Conservation (phyloP, 2,113 vertebrate genomes). For the Cisticola juncidis region DNA sequence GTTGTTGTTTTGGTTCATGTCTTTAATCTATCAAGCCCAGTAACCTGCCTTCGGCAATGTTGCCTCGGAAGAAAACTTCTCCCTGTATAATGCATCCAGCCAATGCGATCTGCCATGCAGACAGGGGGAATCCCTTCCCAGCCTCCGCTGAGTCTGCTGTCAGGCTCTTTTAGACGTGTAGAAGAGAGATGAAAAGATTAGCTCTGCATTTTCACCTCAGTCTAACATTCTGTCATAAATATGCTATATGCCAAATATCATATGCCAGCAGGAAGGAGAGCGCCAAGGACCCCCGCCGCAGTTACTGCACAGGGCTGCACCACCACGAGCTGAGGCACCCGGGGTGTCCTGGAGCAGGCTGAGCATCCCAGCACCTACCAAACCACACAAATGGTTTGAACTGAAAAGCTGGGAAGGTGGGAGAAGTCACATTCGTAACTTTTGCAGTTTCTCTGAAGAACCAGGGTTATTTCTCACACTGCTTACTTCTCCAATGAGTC, state of each 20-base stretch:
- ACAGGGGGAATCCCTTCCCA: background rate
- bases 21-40: constrained; percentile 70
- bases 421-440: background rate
- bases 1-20: constrained; percentile 57
- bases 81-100: constrained; percentile 1
- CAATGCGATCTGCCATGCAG: background rate
- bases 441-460: background rate
- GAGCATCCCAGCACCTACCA: background rate
- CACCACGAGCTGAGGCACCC: background rate
- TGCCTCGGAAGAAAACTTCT: constrained; percentile 49
- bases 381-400: background rate
- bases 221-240: constrained; percentile 44
- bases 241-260: constrained; percentile 41
- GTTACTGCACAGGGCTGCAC: background rate
- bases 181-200: constrained; percentile 28
- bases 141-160: constrained; percentile 32
- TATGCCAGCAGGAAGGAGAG: background rate
- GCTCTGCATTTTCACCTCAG: constrained; percentile 41
- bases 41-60: constrained; percentile 62
- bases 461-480: background rate
- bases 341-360: background rate
- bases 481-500: background rate
- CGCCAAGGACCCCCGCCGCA: background rate
- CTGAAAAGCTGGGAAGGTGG: background rate
- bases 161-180: constrained; percentile 13